Evolutionary conservation across 1,140 invertebrate genomes (phyloP), one percentile per base, ranked within the genome.

Genomic region (Tetragnatha versicolor): DNA sequence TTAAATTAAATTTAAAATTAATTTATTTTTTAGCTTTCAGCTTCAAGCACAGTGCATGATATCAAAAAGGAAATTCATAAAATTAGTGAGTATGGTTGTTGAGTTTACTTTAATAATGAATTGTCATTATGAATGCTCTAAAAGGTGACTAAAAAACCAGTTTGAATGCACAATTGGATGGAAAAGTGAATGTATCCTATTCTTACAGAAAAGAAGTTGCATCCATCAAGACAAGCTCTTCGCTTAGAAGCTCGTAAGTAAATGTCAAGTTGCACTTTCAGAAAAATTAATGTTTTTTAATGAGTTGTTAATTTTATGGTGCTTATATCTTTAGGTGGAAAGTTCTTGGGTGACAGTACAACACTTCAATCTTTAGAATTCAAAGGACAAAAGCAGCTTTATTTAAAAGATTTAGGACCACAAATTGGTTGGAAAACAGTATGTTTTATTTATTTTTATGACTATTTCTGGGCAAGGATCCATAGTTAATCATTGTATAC

Each of bases 381-480:
- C 14, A 82, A 81, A 55, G 81, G 83, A 1, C 81, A 79, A 17
- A 81, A 79, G 25, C 70, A 83, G 60, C 70, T 88, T 6, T 89
- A 86, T 80, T 85, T 89, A 55, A 88, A 88, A 83, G 98, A 99
- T 88, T 88, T 99, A 42, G 98, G 98, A 9, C 97, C 97, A 2
- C 98, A 99, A 88, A 94, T 99, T 82, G 95, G 96, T 31, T 99
- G 98, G 97, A 95, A 92, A 82, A 98, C 96, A n/a, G 98, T 98
- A 81, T 83, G 84, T 29, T 1, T 60, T 33, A 33, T 27, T 31
- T 29, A 7, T 31, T 31, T 60, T 31, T 17, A 12, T n/a, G 25
- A 10, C 25, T 53, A 53, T 22, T 53, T 53, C 25, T 3, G 49
- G 2, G 20, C 25, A 2, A 53, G 4, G 12, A 3, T 53, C 12